Evolutionary conservation across 2,113 vertebrate genomes (phyloP).

Genomic region (Apodemus speciosus): DNA sequence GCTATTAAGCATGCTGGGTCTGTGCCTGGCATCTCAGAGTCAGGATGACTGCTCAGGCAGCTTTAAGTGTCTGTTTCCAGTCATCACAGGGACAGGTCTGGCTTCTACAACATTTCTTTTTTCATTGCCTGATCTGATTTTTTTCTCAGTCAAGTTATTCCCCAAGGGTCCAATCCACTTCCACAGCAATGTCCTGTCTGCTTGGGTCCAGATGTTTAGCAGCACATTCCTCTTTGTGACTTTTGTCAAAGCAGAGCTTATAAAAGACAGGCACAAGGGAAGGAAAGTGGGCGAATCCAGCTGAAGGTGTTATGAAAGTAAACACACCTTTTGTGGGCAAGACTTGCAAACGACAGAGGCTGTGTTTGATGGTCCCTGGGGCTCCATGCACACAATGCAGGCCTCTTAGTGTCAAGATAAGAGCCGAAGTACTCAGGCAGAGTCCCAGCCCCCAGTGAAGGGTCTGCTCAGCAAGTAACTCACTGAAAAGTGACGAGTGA

Average conservation of each 20-base stretch:
- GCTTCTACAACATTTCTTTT: neutral
- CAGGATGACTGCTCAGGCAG: neutral
- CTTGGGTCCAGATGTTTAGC: neutral
- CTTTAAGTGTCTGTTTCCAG: neutral
- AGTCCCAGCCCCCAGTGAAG: neutral
- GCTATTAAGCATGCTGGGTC: too few relatives aligned
- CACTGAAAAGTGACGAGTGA: neutral
- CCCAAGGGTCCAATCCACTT: neutral
- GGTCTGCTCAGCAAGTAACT: neutral
- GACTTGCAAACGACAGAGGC: constrained; percentile 17
- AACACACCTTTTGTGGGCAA: constrained; percentile 30
- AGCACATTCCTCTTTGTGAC: neutral
- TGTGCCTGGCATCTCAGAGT: constrained; percentile 5
- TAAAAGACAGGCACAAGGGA: constrained; percentile 47
- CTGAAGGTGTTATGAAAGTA: constrained; percentile 45
- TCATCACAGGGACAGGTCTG: neutral
- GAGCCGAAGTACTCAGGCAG: neutral
- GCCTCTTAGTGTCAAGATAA: neutral
- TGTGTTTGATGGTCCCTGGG: neutral
- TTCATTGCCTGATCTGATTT: constrained; percentile 24
- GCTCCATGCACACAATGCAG: neutral
- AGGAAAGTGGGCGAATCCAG: constrained; percentile 32
- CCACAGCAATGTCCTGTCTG: neutral
- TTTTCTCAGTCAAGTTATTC: constrained; percentile 47
- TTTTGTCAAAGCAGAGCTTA: constrained; percentile 32